A percentile compares a stretch with the other conserved stretches of the same genome.
Evolutionary conservation across 2,113 vertebrate genomes (phyloP).

Genomic region (Lepus europaeus): DNA sequence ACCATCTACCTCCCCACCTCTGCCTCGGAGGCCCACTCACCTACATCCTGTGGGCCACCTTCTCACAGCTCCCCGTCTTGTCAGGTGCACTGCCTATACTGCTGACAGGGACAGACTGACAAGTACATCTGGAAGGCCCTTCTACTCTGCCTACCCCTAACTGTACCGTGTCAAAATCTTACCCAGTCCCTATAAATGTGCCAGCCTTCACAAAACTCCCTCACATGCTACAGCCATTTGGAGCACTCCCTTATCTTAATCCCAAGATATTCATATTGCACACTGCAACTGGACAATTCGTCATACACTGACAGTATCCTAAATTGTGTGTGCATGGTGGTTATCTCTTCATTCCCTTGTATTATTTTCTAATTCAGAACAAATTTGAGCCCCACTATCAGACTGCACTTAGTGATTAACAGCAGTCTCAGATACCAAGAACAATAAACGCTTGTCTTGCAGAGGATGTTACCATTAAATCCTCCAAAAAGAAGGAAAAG

Average conservation of each 20-base stretch:
- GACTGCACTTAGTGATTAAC: not conserved
- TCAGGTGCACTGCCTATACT: not conserved
- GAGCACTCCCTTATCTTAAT: not conserved
- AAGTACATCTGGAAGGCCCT: not conserved
- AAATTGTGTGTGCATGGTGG: accelerated
- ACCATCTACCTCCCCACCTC: not conserved
- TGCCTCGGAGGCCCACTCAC: not conserved
- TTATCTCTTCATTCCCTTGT: not conserved
- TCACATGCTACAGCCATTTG: no score
- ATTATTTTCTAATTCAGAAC: not conserved
- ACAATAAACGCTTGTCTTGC: not conserved
- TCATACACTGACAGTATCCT: not conserved
- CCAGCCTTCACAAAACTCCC: not conserved
- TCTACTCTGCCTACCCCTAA: not conserved
- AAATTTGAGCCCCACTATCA: not conserved
- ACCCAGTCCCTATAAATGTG: not conserved
- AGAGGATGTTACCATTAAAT: slow-evolving; percentile 27
- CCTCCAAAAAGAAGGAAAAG: not conserved
- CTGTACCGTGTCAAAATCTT: not conserved
- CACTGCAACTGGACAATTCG: not conserved
- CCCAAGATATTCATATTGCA: not conserved
- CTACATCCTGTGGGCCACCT: not conserved
- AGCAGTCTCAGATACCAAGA: not conserved
- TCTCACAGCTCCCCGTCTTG: not conserved
- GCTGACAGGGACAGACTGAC: not conserved